Evolutionary conservation across 2,888 invertebrate genomes (phyloP), one percentile per base, ranked within the genome.

Genomic region (Drosophila pseudotalamancana): DNA sequence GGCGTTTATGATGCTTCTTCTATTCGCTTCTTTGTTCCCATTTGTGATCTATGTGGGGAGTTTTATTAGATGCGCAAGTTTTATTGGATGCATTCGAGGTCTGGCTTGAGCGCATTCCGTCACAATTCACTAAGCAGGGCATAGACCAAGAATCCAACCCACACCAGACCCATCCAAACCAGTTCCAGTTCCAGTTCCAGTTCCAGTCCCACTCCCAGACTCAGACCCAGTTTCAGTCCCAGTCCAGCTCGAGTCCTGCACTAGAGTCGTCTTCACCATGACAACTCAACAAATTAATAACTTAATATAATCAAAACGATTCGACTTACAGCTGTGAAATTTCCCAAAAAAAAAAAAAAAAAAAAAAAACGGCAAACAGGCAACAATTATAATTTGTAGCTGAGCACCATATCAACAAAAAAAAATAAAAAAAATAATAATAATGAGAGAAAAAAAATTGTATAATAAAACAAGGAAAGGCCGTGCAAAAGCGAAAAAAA

Each of bases 261-360:
- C 42, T 60, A 56, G 21, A 54, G 42, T 46, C 49, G 45, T 55
- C 48, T 51, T 83, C 75, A 75, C 83, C 86, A 83, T 83, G 86
- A 83, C 83, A 83, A 83, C 83, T 86, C 84, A 83, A 83, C 84
- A 83, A 86, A 83, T 83, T 83, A 83, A 83, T 83, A 83, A 83
- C 83, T 83, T 83, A 83, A 83, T 83, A 83, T 81, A 86, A 86
- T 83, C 86, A 83, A 83, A 83, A 70, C 76, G 81, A 80, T 55
- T 68, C 72, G 64, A 67, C 63, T 72, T 75, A 83, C 83, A 83
- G 83, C 83, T 83, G 83, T 86, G 86, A 78, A 86, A 61, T 65
- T 86, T 83, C 83, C 85, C 82, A 82, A 82, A 82, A 84, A 82
- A 79, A 77, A 67, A 70, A 49, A 42, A 46, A 60, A 16, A 23